Base-by-base conservation (phyloP, 2,113 vertebrate species). In the Sylvia atricapilla region DNA sequence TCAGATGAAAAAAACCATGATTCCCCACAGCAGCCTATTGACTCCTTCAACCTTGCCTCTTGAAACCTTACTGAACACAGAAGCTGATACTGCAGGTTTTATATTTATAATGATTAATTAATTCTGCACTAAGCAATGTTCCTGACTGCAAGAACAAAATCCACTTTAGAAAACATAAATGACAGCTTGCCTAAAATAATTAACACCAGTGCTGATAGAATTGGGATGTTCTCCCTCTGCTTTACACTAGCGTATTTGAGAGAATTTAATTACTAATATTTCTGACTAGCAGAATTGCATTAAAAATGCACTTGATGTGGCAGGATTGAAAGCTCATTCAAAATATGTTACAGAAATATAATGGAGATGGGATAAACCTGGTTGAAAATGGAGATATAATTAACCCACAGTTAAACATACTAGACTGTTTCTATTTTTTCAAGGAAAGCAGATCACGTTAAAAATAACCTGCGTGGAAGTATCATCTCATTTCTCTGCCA, bases 61-160 rank as follows among this genome's bases (percentile, higher is more conserved):
- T 98, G 97, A 98, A 98, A 98, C 97, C 97, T 97, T 97, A 97
- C 97, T 96, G 97, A 98, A 97, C 84, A 53, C 90, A 98, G 97
- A 94, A 98, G 98, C 98, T 98, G 98, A 98, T 98, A 97, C 98
- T 98, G 98, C 98, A 98, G 97, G 98, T 98, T 98, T 98, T 98
- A 97, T 98, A 98, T 98, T 98, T 98, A 98, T 98, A 98, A 98
- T 98, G 98, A 98, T 98, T 98, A 98, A 98, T 98, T 98, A 98
- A 98, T 98, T 98, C 98, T 98, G 97, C 97, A 96, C 98, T 97
- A 98, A 98, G 98, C 98, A 98, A 98, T 98, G 98, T 98, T 98
- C 98, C 98, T 98, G 97, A 98, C 98, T 98, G 96, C 95, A 97
- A 97, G 98, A 98, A 98, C 97, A 98, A 98, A 98, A 98, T 97